A percentile compares a stretch with the other conserved stretches of the same genome.
Conservation (phyloP, 2,113 vertebrate species). For the Peucedramus taeniatus region DNA sequence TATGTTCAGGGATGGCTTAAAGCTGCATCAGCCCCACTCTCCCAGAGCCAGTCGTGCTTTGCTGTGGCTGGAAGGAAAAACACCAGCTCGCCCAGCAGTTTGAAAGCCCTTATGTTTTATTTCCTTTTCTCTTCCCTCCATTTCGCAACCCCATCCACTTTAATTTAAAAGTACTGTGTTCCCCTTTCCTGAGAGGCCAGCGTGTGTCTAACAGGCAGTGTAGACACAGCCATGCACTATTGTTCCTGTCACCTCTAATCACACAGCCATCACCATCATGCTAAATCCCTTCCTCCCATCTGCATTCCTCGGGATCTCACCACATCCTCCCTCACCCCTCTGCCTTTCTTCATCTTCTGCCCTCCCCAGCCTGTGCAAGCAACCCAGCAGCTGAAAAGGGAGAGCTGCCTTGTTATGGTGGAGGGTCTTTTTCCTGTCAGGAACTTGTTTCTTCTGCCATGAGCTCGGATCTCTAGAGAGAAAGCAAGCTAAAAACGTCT, state of each 20-base stretch:
- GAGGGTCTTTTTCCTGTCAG: not conserved
- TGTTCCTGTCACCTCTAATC: constrained; percentile 10
- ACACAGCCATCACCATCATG: not conserved
- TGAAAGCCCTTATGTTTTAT: not conserved
- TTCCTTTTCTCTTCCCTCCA: not conserved
- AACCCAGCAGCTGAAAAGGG: not conserved
- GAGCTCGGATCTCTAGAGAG: not conserved
- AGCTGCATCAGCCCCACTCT: not conserved
- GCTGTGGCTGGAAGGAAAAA: not conserved
- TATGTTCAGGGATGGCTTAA: not conserved
- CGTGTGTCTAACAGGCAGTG: not conserved
- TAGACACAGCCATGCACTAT: not conserved
- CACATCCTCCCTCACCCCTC: not conserved
- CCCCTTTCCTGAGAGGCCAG: not conserved
- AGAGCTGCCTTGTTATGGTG: not conserved
- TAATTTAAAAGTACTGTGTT: not conserved
- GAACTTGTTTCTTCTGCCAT: not conserved
- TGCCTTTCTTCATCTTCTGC: not conserved
- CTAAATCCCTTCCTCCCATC: not conserved
- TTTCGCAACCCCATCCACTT: not conserved
- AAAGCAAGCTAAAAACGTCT: constrained; percentile 2
- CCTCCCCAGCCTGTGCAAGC: not conserved
- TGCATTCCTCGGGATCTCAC: not conserved
- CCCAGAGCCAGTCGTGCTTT: not conserved
- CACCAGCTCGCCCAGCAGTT: not conserved